Base-by-base conservation (phyloP, 2,113 vertebrate species). In the Trachemys scripta region DNA sequence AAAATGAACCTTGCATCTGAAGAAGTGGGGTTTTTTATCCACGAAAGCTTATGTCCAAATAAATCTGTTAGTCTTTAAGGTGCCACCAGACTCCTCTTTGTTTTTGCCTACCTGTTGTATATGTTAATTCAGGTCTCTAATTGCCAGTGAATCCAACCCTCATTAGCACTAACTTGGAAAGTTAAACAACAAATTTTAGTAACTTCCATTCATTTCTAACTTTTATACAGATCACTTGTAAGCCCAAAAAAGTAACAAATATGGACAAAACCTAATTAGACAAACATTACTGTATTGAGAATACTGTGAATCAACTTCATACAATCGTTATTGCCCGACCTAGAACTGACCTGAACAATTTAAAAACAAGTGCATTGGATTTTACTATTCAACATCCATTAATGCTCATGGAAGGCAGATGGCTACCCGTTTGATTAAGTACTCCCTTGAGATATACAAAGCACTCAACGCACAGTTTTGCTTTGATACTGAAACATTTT, bases 401-500 rank as follows among this genome's bases (percentile, higher is more conserved):
- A 79, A 10, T 76, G n/a, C 2, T 85, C 89, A 24, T 31, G 6
- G 69, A 92, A 90, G 10, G 12, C 7, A 78, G 75, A 78, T 78
- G 75, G 75, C 24, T 42, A 29, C 42, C 75, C 24, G 3, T 78
- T 94, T 56, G 65, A 89, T 81, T 81, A 90, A 59, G 31, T 56
- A 42, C 1, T 85, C 80, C 76, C 24, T 87, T 31, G 76, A 81
- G 47, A 94, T 87, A 90, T n/a, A 69, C 47, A 81, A 42, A 81
- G 10, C 92, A 90, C 79, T 89, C 47, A 81, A 13, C 1, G 5
- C 10, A 12, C 19, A 83, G n/a, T 89, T 96, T 93, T 92, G 8
- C 84, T 90, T 91, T 94, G n/a, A 45, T 11, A 82, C 31, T 13
- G 89, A 85, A 45, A 93, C 29, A 3, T 89, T 95, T 88, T 49